A percentile compares a stretch with the other conserved stretches of the same genome.
Conservation (phyloP, 2,888 invertebrate species). For the Pyrocoelia pectoralis region DNA sequence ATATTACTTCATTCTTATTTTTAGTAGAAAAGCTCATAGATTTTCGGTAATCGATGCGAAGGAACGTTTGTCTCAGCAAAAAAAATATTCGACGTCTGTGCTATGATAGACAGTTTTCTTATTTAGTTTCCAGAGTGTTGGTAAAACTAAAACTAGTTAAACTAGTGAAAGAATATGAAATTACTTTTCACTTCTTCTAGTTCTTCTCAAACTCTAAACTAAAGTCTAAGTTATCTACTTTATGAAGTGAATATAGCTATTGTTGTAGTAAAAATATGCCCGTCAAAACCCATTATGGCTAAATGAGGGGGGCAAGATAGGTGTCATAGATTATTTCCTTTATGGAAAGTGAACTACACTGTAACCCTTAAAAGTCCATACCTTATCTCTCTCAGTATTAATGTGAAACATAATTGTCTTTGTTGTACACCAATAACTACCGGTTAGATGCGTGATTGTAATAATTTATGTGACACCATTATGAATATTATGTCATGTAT, state of each 20-base stretch:
- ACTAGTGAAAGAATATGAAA: no score
- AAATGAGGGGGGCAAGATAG: constrained; percentile 1
- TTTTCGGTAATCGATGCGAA: not conserved
- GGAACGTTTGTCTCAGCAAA: not conserved
- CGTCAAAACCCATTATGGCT: not conserved
- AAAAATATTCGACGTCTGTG: no score
- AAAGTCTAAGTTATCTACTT: not conserved
- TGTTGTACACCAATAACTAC: not conserved
- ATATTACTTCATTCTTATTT: not conserved
- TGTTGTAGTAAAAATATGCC: not conserved
- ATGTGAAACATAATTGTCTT: not conserved
- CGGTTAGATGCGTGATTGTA: not conserved
- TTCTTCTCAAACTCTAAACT: no score
- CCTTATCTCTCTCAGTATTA: not conserved
- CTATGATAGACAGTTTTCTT: no score
- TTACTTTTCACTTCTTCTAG: not conserved
- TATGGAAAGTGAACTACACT: not conserved
- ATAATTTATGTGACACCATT: no score
- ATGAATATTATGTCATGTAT: no score
- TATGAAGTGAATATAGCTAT: not conserved
- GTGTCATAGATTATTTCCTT: not conserved
- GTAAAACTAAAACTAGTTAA: no score
- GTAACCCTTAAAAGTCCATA: not conserved
- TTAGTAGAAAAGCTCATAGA: not conserved
- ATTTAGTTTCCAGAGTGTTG: no score